phyloP scores from a whole-genome alignment of 2,888 invertebrate species.

The Autographa gamma region DNA sequence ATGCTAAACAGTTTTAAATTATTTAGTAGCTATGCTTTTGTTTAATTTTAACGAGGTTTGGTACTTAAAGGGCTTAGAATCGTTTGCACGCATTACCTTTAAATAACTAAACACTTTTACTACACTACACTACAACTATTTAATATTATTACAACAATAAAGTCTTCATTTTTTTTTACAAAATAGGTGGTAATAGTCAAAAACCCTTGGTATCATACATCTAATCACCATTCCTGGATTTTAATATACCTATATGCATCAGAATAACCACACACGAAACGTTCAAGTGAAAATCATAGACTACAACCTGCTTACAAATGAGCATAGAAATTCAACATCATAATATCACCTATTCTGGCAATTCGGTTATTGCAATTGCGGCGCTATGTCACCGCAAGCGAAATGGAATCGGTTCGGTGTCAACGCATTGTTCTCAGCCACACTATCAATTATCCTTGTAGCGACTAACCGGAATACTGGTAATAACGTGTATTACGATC shows the following conservation, averaged over 20 bases:
- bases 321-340: slow-evolving; percentile 30
- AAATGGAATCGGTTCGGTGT: slow-evolving; percentile 57
- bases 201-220: not conserved
- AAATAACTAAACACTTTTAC: not conserved
- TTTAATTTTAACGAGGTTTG: slow-evolving; percentile 37
- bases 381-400: slow-evolving; percentile 51
- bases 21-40: slow-evolving; percentile 36
- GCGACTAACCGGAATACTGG: slow-evolving; percentile 49
- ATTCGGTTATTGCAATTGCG: slow-evolving; percentile 51
- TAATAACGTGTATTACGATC: slow-evolving; percentile 53
- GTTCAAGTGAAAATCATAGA: slow-evolving; percentile 16
- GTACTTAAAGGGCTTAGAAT: slow-evolving; percentile 5
- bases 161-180: no score
- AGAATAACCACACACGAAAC: not conserved
- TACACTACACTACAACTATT: no score
- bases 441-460: slow-evolving; percentile 66
- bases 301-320: slow-evolving; percentile 21
- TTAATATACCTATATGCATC: not conserved
- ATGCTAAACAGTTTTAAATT: slow-evolving; percentile 58
- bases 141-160: no score
- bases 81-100: not conserved
- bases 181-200: not conserved
- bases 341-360: slow-evolving; percentile 34
- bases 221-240: not conserved
- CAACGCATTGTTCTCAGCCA: slow-evolving; percentile 58